A percentile compares a stretch with the other conserved stretches of the same genome.
Evolutionary conservation across 2,888 invertebrate species (phyloP).

Genomic region (Idaea straminata): DNA sequence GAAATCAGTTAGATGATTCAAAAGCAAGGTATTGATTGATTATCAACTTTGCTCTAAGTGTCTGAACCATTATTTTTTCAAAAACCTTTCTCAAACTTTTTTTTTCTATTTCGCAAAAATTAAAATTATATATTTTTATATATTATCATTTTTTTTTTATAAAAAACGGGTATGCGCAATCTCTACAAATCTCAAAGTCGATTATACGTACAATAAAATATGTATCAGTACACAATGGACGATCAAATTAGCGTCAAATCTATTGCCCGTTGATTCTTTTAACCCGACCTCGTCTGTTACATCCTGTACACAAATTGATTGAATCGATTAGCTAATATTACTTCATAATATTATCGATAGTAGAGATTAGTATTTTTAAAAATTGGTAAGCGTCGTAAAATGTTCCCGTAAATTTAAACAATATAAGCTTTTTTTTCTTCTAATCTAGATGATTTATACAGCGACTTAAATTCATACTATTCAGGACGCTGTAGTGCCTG

Average conservation of each 20-base stretch:
- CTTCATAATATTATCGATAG: slow-evolving; percentile 12
- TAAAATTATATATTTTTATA: too few relatives aligned
- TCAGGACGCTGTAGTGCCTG: too few relatives aligned
- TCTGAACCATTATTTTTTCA: too few relatives aligned
- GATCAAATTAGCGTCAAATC: slow-evolving; percentile 72
- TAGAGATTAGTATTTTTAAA: slow-evolving; percentile 6
- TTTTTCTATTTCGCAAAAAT: too few relatives aligned
- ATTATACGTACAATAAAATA: slow-evolving; percentile 69
- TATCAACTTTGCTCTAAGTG: too few relatives aligned
- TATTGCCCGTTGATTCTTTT: slow-evolving; percentile 39
- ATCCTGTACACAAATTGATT: slow-evolving; percentile 24
- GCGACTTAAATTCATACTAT: too few relatives aligned
- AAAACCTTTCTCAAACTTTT: too few relatives aligned
- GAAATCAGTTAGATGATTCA: too few relatives aligned
- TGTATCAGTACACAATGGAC: slow-evolving; percentile 71
- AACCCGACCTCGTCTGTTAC: slow-evolving; percentile 46
- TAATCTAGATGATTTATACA: too few relatives aligned
- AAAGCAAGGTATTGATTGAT: too few relatives aligned
- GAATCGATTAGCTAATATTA: slow-evolving; percentile 13
- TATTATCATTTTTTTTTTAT: neutral
- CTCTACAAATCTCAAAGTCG: slow-evolving; percentile 41
- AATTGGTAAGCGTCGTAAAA: slow-evolving; percentile 4
- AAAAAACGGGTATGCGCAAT: slow-evolving; percentile 5
- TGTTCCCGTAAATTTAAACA: neutral
- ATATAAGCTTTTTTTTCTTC: too few relatives aligned